Evolutionary conservation across 2,113 vertebrate genomes (phyloP), one percentile per base, ranked within the genome.

Genomic region (Lycocorax pyrrhopterus): DNA sequence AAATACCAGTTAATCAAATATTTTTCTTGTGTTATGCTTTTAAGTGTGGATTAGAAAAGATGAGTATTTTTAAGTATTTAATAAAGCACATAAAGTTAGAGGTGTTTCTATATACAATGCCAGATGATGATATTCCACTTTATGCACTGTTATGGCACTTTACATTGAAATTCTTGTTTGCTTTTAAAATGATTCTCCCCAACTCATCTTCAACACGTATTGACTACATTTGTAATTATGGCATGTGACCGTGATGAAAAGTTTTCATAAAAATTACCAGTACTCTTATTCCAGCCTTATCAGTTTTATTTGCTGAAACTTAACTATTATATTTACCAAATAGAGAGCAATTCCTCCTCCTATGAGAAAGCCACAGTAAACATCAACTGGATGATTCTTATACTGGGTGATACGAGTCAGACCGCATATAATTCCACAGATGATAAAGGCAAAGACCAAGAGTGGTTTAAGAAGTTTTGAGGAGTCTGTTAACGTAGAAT

Each of bases 351-450:
- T 99, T 92, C 99, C 98, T 66, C 99, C 99, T 94, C 99, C 99
- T 64, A 99, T 98, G 76, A 99, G 97, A 96, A 99, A 99, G 81
- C 99, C 99, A 96, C 99, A 98, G 96, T 99, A 99, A 94, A 99
- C 99, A 55, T 99, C 99, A 35, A 99, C 97, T 52, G 99, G 98
- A 16, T 99, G 99, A 97, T 99, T 99, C 98, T 99, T 99, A 92
- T 99, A 99, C 91, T 99, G 99, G 78, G 99, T 99, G 74, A 99
- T 99, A 47, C 99, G 98, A 44, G 99, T 99, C 94, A 99, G 98
- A 39, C 99, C 99, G 30, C 99, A 99, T 87, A 99, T 99, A 91
- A 99, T 99, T 93, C 99, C 99, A 94, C 99, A 99, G 94, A 99
- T 99, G 92, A 99, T 98, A 85, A 99, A 99, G 71, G 99, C 99